Base-by-base conservation (phyloP, 2,888 invertebrate species). In the Diarsia dahlii region DNA sequence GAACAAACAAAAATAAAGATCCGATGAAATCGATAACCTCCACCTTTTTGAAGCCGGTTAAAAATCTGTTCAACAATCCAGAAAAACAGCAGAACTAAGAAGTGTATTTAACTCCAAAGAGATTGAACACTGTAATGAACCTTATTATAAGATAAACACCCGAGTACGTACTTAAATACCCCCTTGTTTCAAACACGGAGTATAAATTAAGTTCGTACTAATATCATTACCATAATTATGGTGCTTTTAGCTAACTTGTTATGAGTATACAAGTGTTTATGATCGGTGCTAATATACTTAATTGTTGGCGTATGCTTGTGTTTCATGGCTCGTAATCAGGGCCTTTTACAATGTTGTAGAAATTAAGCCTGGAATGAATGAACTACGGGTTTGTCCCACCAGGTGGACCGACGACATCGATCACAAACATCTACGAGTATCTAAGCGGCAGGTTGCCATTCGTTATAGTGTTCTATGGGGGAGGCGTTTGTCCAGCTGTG, bases 151-250 rank as follows among this genome's bases (percentile, higher is more conserved):
- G 64, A 56, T 80, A 74, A 78, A 48, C 68, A 78, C 54, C 52
- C 28, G 66, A 76, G 69, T 70, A 78, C 60, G 62, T 67, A 70
- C 65, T 66, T 72, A 74, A 78, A 74, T 79, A 39, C 52, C 69
- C 64, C 69, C 71, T 84, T 72, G 72, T 81, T 74, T 62, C 48
- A 84, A 28, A 62, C 62, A 67, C 28, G 5, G 34, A 62, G 77
- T 66, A 71, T 56, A 60, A 72, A 78, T 78, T 83, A 84, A 72
- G 54, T 71, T 71, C 74, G 48, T 58, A 74, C 64, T 82, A 71
- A 85, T 82, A 78, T 60, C 66, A 81, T 78, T 78, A 85, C 68
- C 76, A 78, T 85, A 84, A 84, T 84, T 81, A 87, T 54, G 74
- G 74, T 68, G 45, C 77, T 64, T 63, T 76, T 77, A 81, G 60